phyloP scores from a whole-genome alignment of 2,888 invertebrate genomes.

The Tryphoninae sp. region DNA sequence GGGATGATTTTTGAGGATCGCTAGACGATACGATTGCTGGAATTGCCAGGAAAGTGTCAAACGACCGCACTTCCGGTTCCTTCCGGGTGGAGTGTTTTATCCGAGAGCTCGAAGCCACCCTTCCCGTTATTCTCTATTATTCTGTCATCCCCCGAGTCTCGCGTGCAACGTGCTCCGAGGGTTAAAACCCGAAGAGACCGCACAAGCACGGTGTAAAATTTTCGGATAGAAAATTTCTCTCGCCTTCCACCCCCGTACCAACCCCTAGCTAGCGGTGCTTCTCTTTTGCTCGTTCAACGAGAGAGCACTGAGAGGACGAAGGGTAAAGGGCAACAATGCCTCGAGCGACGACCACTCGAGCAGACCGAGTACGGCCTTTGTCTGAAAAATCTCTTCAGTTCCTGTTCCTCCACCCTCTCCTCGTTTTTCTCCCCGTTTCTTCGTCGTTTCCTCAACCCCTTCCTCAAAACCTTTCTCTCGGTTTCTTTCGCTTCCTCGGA shows the following conservation, averaged over 20 bases:
- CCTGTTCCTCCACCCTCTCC: constrained; percentile 56
- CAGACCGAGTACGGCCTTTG: constrained; percentile 68
- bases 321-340: constrained; percentile 78
- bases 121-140: constrained; percentile 67
- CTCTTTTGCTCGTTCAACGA: constrained; percentile 53
- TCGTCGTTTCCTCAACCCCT: constrained; percentile 50
- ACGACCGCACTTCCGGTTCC: constrained; percentile 76
- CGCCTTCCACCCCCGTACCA: constrained; percentile 1
- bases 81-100: constrained; percentile 54
- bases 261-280: constrained; percentile 23
- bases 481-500: constrained; percentile 57
- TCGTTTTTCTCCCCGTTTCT: constrained; percentile 51
- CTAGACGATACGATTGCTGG: constrained; percentile 23
- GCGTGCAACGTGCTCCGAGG: constrained; percentile 20
- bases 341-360: constrained; percentile 74
- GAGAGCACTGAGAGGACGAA: constrained; percentile 62
- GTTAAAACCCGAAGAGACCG: constrained; percentile 28
- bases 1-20: not conserved
- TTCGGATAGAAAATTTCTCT: constrained; percentile 13
- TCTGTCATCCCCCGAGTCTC: constrained; percentile 51
- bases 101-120: constrained; percentile 61
- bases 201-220: constrained; percentile 20
- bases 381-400: constrained; percentile 73
- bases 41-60: constrained; percentile 73
- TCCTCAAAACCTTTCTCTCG: constrained; percentile 13